These are phyloP conservation scores for Flabesymbios commensalis DNA, from an alignment of 2,888 invertebrate genomes.

Conservation along the genomic window DNA sequence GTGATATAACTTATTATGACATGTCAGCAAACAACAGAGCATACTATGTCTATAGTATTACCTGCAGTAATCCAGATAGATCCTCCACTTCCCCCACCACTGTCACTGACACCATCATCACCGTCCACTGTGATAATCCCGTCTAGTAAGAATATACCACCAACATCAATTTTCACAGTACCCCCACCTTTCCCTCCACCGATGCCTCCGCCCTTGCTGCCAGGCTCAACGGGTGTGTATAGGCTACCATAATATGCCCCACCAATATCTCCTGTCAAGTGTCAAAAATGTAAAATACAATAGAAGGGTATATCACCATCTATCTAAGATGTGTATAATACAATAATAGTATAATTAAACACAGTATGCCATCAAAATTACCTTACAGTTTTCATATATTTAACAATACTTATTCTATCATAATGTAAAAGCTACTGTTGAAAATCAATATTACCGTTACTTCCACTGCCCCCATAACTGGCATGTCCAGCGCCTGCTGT, in stretches of 20 bases:
- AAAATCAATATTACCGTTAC: no score
- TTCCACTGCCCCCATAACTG: constrained; percentile 35
- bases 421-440: no score
- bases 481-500: constrained; percentile 43
- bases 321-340: no score
- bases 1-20: background rate
- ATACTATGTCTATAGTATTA: constrained; percentile 15
- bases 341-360: no score
- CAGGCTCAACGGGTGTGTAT: constrained; percentile 36
- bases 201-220: constrained; percentile 38
- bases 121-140: constrained; percentile 42
- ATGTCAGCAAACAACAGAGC: background rate
- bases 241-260: constrained; percentile 41
- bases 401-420: no score
- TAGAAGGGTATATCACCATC: no score
- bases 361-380: no score
- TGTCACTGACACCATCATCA: constrained; percentile 27
- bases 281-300: no score
- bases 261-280: constrained; percentile 18
- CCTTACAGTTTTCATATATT: no score
- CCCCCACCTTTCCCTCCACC: constrained; percentile 43
- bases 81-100: constrained; percentile 42
- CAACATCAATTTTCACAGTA: constrained; percentile 35
- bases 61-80: constrained; percentile 42
- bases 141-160: constrained; percentile 40